These are phyloP conservation scores for Phenacoccus solenopsis DNA, from an alignment of 1,140 invertebrate genomes.

Conservation along the genomic window DNA sequence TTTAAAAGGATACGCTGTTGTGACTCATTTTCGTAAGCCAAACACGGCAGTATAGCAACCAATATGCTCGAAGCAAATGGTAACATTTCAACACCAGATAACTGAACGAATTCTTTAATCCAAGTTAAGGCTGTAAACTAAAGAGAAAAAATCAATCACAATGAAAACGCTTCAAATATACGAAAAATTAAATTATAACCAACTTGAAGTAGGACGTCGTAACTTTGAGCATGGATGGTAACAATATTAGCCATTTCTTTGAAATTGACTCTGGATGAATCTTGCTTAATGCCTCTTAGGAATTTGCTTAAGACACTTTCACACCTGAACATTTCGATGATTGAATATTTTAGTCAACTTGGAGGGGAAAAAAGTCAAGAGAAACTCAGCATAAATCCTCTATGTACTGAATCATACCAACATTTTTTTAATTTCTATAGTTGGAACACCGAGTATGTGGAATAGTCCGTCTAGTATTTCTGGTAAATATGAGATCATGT, in stretches of 20 bases:
- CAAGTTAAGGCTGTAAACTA: conserved; percentile 86
- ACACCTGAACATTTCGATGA: conserved; percentile 49
- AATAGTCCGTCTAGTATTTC: conserved; percentile 94
- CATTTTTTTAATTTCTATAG: conserved; percentile 80
- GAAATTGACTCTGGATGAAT: conserved; percentile 70
- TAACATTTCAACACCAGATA: conserved; percentile 69
- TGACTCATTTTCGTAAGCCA: conserved; percentile 70
- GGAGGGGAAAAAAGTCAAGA: too few relatives aligned
- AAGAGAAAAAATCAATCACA: conserved; percentile 28
- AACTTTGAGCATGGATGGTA: conserved; percentile 78
- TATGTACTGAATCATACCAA: conserved; percentile 31
- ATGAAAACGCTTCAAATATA: not conserved
- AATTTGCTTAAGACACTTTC: conserved; percentile 85
- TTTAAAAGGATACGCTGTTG: conserved; percentile 52
- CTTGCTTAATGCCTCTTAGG: conserved; percentile 75
- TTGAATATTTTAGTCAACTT: not conserved
- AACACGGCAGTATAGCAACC: conserved; percentile 76
- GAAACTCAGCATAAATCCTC: too few relatives aligned
- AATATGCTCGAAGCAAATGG: conserved; percentile 83
- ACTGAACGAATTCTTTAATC: conserved; percentile 85
- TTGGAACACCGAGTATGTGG: conserved; percentile 79
- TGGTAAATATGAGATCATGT: conserved; percentile 82
- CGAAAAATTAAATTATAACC: conserved; percentile 22
- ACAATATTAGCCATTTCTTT: conserved; percentile 87
- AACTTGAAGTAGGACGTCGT: conserved; percentile 63